Evolutionary conservation across 2,797 vertebrate genomes (phyloP).

Genomic region (Tangara arthus): DNA sequence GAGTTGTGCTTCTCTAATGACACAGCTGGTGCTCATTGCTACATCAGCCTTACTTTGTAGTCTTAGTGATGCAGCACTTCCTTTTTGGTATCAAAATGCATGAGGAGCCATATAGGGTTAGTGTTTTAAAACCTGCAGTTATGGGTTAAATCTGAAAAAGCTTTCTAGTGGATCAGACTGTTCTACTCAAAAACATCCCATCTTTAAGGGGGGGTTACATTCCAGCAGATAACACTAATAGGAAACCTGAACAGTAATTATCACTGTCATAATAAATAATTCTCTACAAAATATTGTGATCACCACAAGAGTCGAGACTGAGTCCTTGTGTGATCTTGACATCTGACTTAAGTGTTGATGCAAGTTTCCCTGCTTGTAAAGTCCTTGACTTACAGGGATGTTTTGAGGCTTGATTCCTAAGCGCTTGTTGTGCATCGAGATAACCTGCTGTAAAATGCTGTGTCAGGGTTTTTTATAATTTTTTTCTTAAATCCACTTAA

Average conservation of each 20-base stretch:
- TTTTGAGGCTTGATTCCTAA: background rate
- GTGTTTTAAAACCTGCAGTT: background rate
- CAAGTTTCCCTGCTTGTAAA: background rate
- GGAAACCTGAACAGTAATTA: background rate
- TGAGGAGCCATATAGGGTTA: background rate
- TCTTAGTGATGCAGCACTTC: background rate
- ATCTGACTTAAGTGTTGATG: background rate
- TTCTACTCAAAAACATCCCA: background rate
- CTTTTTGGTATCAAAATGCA: background rate
- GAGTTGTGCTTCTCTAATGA: background rate
- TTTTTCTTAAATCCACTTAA: background rate
- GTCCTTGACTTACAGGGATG: background rate
- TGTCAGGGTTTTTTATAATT: background rate
- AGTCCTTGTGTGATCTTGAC: background rate
- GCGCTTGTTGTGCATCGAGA: background rate
- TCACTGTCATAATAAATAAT: background rate
- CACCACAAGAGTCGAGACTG: background rate
- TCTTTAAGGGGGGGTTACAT: background rate
- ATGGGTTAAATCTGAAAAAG: background rate
- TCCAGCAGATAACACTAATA: background rate
- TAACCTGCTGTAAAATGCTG: background rate
- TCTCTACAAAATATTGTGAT: background rate
- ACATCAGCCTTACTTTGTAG: background rate
- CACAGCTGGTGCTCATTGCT: background rate
- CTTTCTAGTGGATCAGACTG: background rate